These are phyloP conservation scores for Drosophila diplacantha DNA, from an alignment of 2,888 invertebrate species.

Conservation along the genomic window DNA sequence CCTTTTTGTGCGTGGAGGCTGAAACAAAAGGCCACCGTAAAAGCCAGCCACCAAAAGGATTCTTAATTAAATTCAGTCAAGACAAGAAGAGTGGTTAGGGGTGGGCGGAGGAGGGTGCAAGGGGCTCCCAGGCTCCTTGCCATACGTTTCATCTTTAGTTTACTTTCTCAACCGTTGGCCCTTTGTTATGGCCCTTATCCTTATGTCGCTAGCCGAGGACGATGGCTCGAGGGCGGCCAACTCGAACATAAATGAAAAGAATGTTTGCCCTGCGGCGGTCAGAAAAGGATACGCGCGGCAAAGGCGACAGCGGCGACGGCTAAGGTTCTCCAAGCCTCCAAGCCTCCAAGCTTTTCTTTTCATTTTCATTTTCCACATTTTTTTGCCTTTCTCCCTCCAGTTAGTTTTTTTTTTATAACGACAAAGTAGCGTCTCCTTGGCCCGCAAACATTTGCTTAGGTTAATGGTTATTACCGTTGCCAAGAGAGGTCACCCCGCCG, in stretches of 20 bases:
- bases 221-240: slow-evolving; percentile 35
- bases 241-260: slow-evolving; percentile 57
- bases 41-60: slow-evolving; percentile 57
- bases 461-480: slow-evolving; percentile 44
- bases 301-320: slow-evolving; percentile 17
- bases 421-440: slow-evolving; percentile 38
- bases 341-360: slow-evolving; percentile 18
- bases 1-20: slow-evolving; percentile 27
- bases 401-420: slow-evolving; percentile 30
- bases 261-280: slow-evolving; percentile 66
- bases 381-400: background rate
- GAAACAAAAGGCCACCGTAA: slow-evolving; percentile 50
- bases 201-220: slow-evolving; percentile 51
- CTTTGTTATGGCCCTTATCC: slow-evolving; percentile 65
- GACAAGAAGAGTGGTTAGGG: slow-evolving; percentile 47
- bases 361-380: slow-evolving; percentile 37
- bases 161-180: slow-evolving; percentile 46
- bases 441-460: slow-evolving; percentile 67
- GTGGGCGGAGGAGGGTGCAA: slow-evolving; percentile 44
- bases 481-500: slow-evolving; percentile 34
- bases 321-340: slow-evolving; percentile 28
- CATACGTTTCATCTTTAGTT: slow-evolving; percentile 47
- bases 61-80: slow-evolving; percentile 70
- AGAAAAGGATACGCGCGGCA: slow-evolving; percentile 57
- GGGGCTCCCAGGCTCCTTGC: slow-evolving; percentile 25